Evolutionary conservation across 1,140 invertebrate genomes (phyloP).

Genomic region (Lepidurus packardi): DNA sequence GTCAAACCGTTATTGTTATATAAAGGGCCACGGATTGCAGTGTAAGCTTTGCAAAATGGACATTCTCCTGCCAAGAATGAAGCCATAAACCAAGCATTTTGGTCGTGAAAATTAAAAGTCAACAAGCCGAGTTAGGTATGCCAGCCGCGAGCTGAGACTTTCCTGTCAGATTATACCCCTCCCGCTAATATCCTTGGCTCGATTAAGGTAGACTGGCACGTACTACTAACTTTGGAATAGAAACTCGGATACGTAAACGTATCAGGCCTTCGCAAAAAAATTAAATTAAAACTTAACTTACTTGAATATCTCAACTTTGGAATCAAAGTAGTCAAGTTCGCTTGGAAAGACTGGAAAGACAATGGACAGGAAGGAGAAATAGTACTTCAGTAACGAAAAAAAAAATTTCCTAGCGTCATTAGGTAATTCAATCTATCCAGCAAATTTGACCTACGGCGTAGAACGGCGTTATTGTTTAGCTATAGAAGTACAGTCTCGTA

Average conservation of each 20-base stretch:
- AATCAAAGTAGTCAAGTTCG: slow-evolving; percentile 1
- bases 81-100: slow-evolving; percentile 11
- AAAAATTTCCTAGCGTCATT: neutral
- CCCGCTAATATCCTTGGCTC: neutral
- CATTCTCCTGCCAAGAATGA: neutral
- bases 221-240: neutral
- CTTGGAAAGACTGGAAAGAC: neutral
- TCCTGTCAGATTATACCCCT: neutral
- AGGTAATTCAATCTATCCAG: neutral
- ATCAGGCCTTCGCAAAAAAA: neutral
- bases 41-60: neutral
- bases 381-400: neutral
- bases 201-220: neutral
- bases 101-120: neutral
- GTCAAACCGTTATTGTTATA: neutral
- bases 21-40: too few relatives aligned
- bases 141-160: slow-evolving; percentile 6
- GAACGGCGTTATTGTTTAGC: neutral
- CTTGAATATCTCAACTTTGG: neutral
- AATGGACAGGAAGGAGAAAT: neutral
- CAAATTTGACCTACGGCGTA: neutral
- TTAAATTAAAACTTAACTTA: neutral
- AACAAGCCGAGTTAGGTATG: slow-evolving; percentile 8
- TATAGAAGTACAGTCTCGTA: neutral
- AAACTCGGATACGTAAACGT: neutral